Conservation (phyloP, 2,888 invertebrate species). For the Drosophila vallismaia region DNA sequence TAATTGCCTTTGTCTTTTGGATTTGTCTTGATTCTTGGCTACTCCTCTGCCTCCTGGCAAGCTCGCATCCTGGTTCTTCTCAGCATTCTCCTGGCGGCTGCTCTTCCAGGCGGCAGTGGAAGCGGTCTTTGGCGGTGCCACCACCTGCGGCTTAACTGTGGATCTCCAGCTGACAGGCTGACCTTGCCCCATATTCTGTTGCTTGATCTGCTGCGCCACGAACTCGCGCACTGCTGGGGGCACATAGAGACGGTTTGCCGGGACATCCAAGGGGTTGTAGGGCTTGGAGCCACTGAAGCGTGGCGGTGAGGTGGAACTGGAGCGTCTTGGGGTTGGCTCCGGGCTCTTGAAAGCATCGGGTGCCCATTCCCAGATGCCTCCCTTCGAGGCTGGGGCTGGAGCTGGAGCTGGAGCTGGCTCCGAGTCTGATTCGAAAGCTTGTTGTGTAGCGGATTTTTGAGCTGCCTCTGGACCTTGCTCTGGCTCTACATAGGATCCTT, state of each 20-base stretch:
- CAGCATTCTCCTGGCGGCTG: too few species aligned
- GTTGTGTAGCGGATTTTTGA: too few species aligned
- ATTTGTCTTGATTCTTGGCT: too few species aligned
- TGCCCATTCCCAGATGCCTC: neutral
- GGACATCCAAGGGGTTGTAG: neutral
- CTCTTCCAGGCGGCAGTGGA: neutral
- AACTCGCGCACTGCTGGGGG: neutral
- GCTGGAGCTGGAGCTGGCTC: neutral
- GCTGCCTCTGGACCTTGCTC: too few species aligned
- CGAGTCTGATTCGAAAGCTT: too few species aligned
- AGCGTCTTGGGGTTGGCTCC: neutral
- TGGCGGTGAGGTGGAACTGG: neutral
- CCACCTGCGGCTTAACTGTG: neutral
- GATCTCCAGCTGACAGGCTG: neutral
- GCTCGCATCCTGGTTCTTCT: too few species aligned
- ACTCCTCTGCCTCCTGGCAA: too few species aligned
- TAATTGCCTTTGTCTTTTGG: too few species aligned
- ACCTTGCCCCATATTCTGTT: neutral
- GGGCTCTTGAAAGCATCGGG: neutral
- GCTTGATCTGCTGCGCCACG: neutral
- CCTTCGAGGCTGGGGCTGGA: neutral
- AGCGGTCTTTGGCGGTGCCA: neutral
- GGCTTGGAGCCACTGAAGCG: neutral
- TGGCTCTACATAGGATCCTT: too few species aligned
- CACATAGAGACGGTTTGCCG: neutral